Base-by-base conservation (phyloP, 1,140 invertebrate species). In the Nephila pilipes region DNA sequence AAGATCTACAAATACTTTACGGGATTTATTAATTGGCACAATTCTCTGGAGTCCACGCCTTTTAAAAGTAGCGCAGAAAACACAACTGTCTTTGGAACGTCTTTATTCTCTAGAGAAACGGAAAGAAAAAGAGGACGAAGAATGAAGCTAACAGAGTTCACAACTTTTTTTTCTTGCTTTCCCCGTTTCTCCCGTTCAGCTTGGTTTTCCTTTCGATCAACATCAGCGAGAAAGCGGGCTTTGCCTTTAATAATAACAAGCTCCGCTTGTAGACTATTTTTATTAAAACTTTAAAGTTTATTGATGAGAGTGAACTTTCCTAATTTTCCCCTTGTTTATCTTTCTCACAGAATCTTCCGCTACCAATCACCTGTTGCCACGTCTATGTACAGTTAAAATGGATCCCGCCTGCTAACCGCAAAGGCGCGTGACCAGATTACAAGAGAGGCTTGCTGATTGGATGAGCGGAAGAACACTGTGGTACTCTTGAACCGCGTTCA, bases 261-360 rank as follows among this genome's bases (percentile, higher is more conserved):
- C 90, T 36, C 10, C 65, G 58, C 54, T 57, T 93, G 91, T 93
- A 93, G 91, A 93, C 91, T 57, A 93, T 93, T 93, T 93, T 93
- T 93, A 93, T 93, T 93, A 93, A 93, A 93, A 93, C 91, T 93
- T 93, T 87, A 93, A 93, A 93, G 91, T 93, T 93, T 93, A 93
- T 93, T 93, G 91, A 93, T 93, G 91, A 93, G 85, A 93, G 91
- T 87, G 83, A 87, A 87, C 60, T 79, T 93, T 85, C 81, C 91
- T 80, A 87, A 92, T 54, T 93, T 93, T 93, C 69, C 83, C 46
- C 54, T 87, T 87, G 83, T 93, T 93, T 87, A 87, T 87, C 85
- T 93, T 93, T 93, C 91, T 80, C 91, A 85, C 90, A 85, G 81
- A 92, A 85, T 58, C 46, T 92, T 92, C 91, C 60, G 63, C 83